Percentiles rank a stretch among this genome's conserved stretches.
phyloP scores from a whole-genome alignment of 2,797 vertebrate species.

The Telmatherina bonti region DNA sequence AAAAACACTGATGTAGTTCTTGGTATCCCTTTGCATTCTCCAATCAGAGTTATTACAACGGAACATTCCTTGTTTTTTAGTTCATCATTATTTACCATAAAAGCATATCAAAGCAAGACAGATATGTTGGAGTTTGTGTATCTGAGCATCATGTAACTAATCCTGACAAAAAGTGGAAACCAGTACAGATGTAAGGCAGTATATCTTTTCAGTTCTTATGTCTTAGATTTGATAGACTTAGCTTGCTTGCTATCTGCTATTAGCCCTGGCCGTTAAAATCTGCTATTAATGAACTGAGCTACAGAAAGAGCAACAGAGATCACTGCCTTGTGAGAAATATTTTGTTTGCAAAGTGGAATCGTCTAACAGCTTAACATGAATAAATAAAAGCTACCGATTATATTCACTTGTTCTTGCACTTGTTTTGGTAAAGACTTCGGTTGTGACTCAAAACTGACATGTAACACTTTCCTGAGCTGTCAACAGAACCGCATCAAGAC shows the following conservation, averaged over 20 bases:
- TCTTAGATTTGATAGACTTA: slow-evolving; percentile 41
- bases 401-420: slow-evolving; percentile 42
- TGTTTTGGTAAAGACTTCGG: slow-evolving; percentile 48
- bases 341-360: slow-evolving; percentile 31
- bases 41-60: slow-evolving; percentile 1
- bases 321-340: slow-evolving; percentile 27
- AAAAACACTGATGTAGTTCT: not conserved
- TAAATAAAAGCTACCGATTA: slow-evolving; percentile 27
- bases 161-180: not conserved
- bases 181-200: slow-evolving; percentile 3
- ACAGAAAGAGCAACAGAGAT: slow-evolving; percentile 20
- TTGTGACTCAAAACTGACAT: slow-evolving; percentile 49
- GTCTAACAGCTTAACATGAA: slow-evolving; percentile 35
- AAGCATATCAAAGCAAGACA: no score
- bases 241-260: slow-evolving; percentile 21
- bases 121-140: not conserved
- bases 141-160: not conserved
- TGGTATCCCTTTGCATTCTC: slow-evolving; percentile 1
- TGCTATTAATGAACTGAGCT: slow-evolving; percentile 20
- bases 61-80: slow-evolving; percentile 4
- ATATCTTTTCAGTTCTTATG: slow-evolving; percentile 44
- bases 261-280: slow-evolving; percentile 16
- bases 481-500: slow-evolving; percentile 59
- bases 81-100: not conserved
- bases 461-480: slow-evolving; percentile 62